Evolutionary conservation across 1,140 invertebrate species (phyloP).

Genomic region (Cecropterus lyciades): DNA sequence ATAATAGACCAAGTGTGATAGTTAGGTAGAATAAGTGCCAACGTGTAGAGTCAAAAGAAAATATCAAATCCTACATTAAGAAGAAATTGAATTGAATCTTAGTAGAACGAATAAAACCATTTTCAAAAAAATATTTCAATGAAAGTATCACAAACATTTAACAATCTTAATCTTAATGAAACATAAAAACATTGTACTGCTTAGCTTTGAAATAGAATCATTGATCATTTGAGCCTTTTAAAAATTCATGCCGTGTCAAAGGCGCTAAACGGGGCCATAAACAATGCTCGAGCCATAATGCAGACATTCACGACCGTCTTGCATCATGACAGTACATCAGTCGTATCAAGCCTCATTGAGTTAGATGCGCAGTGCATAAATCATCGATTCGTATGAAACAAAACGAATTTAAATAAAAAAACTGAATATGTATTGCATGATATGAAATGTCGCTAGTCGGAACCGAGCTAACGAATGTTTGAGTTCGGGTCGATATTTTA

Average conservation of each 20-base stretch:
- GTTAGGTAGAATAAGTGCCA: too few species aligned
- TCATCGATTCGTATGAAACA: constrained; percentile 63
- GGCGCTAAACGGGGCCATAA: constrained; percentile 70
- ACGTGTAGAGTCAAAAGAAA: too few species aligned
- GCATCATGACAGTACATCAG: constrained; percentile 76
- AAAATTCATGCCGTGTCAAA: constrained; percentile 62
- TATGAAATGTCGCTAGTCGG: constrained; percentile 44
- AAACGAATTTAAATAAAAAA: constrained; percentile 55
- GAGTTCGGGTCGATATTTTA: not conserved
- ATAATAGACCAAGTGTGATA: too few species aligned
- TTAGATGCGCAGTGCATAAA: constrained; percentile 69
- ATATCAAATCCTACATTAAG: too few species aligned
- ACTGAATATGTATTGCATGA: constrained; percentile 48
- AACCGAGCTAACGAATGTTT: constrained; percentile 1
- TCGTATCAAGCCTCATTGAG: constrained; percentile 75
- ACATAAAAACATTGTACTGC: constrained; percentile 19
- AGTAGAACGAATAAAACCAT: not conserved
- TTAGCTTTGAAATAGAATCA: constrained; percentile 30
- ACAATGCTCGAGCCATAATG: constrained; percentile 71
- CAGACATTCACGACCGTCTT: constrained; percentile 73
- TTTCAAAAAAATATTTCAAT: not conserved
- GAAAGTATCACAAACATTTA: too few species aligned
- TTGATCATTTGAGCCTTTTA: constrained; percentile 47
- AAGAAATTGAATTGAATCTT: too few species aligned
- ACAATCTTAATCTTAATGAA: constrained; percentile 1